phyloP scores from a whole-genome alignment of 1,140 invertebrate species.

The Orius insidiosus region DNA sequence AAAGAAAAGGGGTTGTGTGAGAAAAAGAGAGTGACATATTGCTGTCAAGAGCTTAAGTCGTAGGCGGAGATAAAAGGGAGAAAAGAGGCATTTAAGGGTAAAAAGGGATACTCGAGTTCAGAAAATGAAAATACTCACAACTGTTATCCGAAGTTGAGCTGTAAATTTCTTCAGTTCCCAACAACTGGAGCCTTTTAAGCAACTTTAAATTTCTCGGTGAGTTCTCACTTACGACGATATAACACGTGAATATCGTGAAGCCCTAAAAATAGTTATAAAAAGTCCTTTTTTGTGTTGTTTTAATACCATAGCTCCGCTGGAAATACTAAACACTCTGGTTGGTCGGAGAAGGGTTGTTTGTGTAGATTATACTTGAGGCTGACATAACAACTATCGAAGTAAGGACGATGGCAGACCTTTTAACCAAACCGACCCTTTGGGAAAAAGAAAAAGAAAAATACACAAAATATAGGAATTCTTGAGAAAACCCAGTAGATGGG shows the following conservation, averaged over 20 bases:
- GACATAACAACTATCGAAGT: conserved; percentile 35
- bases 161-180: conserved; percentile 23
- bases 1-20: neutral
- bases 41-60: neutral
- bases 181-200: conserved; percentile 19
- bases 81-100: no score
- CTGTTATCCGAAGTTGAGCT: conserved; percentile 30
- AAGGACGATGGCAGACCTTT: conserved; percentile 37
- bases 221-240: conserved; percentile 30
- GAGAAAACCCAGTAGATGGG: no score
- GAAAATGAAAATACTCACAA: conserved; percentile 27
- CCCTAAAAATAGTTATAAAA: conserved; percentile 28
- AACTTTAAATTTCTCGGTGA: conserved; percentile 19
- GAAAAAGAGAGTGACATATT: neutral
- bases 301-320: conserved; percentile 34
- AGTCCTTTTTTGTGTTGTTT: conserved; percentile 22
- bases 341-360: conserved; percentile 35
- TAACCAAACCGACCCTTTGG: conserved; percentile 38
- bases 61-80: neutral
- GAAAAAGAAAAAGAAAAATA: conserved; percentile 8
- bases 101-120: no score
- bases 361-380: conserved; percentile 38
- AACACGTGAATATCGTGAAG: conserved; percentile 29
- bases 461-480: neutral
- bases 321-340: conserved; percentile 38